phyloP scores from a whole-genome alignment of 2,888 invertebrate genomes.

The Monochamus alternatus region DNA sequence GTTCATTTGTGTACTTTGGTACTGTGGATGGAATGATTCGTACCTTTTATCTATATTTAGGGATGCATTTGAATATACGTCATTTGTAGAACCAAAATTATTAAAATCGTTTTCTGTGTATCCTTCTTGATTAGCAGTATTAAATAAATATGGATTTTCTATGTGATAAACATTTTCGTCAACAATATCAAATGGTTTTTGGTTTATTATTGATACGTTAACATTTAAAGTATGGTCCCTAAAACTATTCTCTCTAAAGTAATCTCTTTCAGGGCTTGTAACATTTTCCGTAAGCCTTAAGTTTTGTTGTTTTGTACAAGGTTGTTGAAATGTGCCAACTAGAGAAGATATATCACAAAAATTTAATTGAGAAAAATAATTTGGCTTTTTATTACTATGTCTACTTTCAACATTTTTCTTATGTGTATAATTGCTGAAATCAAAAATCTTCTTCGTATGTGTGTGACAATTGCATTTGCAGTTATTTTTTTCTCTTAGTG shows the following conservation, averaged over 20 bases:
- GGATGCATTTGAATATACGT: background rate
- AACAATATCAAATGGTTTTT: background rate
- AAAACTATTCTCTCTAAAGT: background rate
- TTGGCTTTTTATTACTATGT: background rate
- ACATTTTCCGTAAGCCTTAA: background rate
- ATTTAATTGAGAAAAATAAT: background rate
- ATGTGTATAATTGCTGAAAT: background rate
- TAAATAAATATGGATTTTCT: constrained; percentile 21
- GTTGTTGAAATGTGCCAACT: background rate
- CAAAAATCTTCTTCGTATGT: background rate
- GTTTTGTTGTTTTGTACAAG: background rate
- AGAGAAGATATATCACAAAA: background rate
- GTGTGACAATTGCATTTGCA: constrained; percentile 45
- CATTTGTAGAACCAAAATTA: background rate
- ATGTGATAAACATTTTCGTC: background rate
- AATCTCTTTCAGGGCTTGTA: background rate
- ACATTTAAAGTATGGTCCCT: background rate
- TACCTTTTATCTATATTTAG: background rate
- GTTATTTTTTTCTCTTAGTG: constrained; percentile 4
- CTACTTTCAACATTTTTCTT: background rate
- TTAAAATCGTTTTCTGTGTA: background rate
- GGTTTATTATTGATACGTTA: background rate
- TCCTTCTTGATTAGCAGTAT: background rate
- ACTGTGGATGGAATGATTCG: constrained; percentile 19
- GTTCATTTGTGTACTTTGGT: constrained; percentile 19